Conservation (phyloP, 2,797 vertebrate species). For the Morelia viridis region DNA sequence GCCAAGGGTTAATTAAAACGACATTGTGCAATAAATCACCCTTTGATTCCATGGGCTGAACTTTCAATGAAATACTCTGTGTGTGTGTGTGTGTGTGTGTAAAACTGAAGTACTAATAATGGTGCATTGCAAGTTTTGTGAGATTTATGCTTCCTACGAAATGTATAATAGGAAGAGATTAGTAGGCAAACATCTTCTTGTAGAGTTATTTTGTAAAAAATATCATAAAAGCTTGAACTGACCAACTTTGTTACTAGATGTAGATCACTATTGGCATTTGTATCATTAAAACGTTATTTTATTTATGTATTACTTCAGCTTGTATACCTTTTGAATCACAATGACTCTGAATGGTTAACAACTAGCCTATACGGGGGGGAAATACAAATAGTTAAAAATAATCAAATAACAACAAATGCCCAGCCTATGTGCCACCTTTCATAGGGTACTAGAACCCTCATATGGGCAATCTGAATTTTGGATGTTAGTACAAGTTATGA, state of each 20-base stretch:
- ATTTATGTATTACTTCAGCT: not conserved
- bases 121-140: slow-evolving; percentile 25
- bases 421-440: not conserved
- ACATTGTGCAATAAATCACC: not conserved
- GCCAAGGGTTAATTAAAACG: not conserved
- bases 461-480: not conserved
- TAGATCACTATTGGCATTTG: not conserved
- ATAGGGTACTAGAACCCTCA: not conserved
- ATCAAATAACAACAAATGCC: not conserved
- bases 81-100: slow-evolving; percentile 22
- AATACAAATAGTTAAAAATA: not conserved
- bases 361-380: not conserved
- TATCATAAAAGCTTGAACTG: slow-evolving; percentile 32
- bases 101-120: not conserved
- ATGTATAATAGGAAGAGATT: slow-evolving; percentile 20
- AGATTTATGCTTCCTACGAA: slow-evolving; percentile 34
- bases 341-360: not conserved
- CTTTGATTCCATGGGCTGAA: slow-evolving; percentile 44
- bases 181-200: not conserved
- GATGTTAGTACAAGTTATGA: not conserved
- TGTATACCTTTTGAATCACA: not conserved
- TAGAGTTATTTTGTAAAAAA: slow-evolving; percentile 32
- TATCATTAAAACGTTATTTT: not conserved
- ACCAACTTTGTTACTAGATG: not conserved
- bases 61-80: slow-evolving; percentile 28